Evolutionary conservation across 2,888 invertebrate species (phyloP).

Genomic region (Gastrophysa polygoni): DNA sequence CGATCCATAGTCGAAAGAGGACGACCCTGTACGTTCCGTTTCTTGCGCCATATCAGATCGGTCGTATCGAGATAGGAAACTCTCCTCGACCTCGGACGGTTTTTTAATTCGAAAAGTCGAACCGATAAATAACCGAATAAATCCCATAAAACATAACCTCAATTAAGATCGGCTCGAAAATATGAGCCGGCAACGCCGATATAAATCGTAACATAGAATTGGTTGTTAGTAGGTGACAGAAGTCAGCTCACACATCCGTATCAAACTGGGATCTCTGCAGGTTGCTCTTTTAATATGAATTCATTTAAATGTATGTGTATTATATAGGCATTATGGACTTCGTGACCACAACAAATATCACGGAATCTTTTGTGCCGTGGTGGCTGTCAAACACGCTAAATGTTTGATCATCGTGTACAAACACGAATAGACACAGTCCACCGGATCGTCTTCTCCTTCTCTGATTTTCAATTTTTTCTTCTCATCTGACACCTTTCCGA

Average conservation of each 20-base stretch:
- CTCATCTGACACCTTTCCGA: too few relatives aligned
- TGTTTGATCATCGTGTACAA: neutral
- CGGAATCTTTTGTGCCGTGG: slow-evolving; percentile 24
- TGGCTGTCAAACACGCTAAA: neutral
- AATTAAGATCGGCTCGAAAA: slow-evolving; percentile 28
- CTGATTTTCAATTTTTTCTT: too few relatives aligned
- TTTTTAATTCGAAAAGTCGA: slow-evolving; percentile 25
- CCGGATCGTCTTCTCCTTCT: too few relatives aligned
- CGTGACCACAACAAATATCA: slow-evolving; percentile 43
- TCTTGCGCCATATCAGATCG: too few relatives aligned
- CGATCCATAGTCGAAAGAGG: too few relatives aligned
- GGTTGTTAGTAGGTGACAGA: slow-evolving; percentile 48
- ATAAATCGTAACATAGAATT: slow-evolving; percentile 44
- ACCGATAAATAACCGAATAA: slow-evolving; percentile 28
- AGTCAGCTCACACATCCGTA: slow-evolving; percentile 44
- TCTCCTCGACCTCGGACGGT: too few relatives aligned
- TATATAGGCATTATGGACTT: slow-evolving; percentile 35
- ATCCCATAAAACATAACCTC: slow-evolving; percentile 30
- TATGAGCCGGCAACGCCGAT: slow-evolving; percentile 28
- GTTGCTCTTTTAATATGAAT: slow-evolving; percentile 46
- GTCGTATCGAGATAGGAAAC: too few relatives aligned
- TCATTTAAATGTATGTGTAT: slow-evolving; percentile 46
- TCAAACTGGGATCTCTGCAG: slow-evolving; percentile 46
- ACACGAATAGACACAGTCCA: too few relatives aligned
- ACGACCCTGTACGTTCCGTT: too few relatives aligned